Conservation (phyloP, 2,797 vertebrate genomes). For the Pampus argenteus region DNA sequence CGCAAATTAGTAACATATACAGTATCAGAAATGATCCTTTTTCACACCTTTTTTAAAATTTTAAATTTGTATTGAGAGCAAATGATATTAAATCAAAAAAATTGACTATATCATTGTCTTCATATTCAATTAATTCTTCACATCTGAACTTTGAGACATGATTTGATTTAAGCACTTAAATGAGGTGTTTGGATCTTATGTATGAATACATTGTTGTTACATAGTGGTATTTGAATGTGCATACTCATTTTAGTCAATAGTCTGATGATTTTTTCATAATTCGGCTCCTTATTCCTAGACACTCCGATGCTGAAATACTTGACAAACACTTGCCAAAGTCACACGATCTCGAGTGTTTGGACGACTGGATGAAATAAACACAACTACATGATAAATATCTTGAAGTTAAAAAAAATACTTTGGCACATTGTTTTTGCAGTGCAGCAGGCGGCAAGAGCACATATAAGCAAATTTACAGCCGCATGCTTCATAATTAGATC, state of each 20-base stretch:
- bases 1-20: slow-evolving; percentile 7
- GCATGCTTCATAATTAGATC: slow-evolving; percentile 52
- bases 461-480: slow-evolving; percentile 51
- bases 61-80: neutral
- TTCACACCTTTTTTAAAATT: no score
- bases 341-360: slow-evolving; percentile 16
- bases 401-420: slow-evolving; percentile 49
- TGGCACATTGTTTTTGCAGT: slow-evolving; percentile 68
- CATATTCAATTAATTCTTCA: neutral
- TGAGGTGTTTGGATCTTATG: neutral
- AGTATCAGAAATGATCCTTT: neutral
- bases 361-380: slow-evolving; percentile 34
- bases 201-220: neutral
- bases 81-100: no score
- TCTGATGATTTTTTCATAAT: no score
- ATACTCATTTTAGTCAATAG: neutral
- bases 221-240: neutral
- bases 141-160: neutral
- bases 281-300: no score
- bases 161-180: slow-evolving; percentile 1
- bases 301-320: no score
- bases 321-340: no score
- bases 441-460: slow-evolving; percentile 37
- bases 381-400: slow-evolving; percentile 41
- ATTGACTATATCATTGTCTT: neutral